Evolutionary conservation across 2,113 vertebrate genomes (phyloP).

Genomic region (Rallus limicola): DNA sequence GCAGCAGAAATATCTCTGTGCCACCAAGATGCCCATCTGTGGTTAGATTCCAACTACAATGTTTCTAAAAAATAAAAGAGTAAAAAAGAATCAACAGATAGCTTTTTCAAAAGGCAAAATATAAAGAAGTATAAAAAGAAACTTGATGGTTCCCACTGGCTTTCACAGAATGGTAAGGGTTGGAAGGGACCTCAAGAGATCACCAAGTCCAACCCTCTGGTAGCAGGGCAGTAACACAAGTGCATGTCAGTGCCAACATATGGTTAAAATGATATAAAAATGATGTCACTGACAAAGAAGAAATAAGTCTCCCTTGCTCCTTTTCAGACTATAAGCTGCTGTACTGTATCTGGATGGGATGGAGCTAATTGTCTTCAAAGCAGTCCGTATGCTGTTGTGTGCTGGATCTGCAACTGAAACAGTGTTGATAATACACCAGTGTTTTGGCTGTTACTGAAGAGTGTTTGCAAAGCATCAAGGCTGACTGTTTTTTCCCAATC

Average conservation of each 20-base stretch:
- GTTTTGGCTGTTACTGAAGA: not conserved
- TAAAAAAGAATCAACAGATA: not conserved
- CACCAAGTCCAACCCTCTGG: too few relatives aligned
- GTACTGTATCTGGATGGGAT: not conserved
- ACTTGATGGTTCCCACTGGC: accelerated
- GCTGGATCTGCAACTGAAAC: not conserved
- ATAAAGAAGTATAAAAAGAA: not conserved
- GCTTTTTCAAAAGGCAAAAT: not conserved
- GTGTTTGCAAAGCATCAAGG: not conserved
- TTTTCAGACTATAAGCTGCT: not conserved
- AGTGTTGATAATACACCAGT: not conserved
- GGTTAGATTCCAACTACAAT: not conserved
- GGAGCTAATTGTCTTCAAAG: not conserved
- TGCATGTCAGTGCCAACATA: accelerated
- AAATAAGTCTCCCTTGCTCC: not conserved
- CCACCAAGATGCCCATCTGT: not conserved
- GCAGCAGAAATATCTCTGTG: not conserved
- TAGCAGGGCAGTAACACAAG: not conserved
- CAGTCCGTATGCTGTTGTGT: accelerated
- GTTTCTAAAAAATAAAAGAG: not conserved
- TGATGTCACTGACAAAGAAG: not conserved
- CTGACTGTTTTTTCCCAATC: not conserved
- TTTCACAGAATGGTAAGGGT: too few relatives aligned
- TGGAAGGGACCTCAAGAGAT: too few relatives aligned
- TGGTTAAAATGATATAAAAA: not conserved